These are phyloP conservation scores for Coccyzus lansbergi DNA, from an alignment of 2,797 vertebrate genomes.

Conservation along the genomic window DNA sequence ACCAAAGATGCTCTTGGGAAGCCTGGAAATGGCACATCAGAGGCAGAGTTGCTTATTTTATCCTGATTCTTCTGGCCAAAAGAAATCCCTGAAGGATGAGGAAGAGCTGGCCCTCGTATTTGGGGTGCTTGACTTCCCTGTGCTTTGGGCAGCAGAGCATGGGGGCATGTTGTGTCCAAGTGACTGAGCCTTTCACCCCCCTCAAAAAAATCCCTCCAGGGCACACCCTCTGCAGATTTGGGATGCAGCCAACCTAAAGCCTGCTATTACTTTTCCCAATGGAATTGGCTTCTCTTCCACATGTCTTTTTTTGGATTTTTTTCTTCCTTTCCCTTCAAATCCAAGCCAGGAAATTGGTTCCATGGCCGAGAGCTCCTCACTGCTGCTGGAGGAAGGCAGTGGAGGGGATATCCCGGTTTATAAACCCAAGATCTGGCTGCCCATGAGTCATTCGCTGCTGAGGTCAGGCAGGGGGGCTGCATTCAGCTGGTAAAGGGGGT, in stretches of 20 bases:
- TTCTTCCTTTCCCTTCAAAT: neutral
- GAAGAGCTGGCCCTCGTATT: neutral
- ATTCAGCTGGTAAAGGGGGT: neutral
- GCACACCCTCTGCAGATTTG: neutral
- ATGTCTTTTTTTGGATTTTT: no score
- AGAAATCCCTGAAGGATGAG: neutral
- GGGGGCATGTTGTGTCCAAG: neutral
- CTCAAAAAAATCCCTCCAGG: neutral
- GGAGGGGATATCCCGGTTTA: neutral
- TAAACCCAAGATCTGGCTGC: neutral
- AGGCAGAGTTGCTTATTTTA: neutral
- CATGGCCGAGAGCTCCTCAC: neutral
- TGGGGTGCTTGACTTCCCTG: neutral
- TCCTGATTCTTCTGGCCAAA: neutral
- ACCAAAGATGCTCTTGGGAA: neutral
- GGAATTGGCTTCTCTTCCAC: neutral
- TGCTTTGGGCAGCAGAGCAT: accelerated
- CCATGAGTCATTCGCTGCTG: accelerated
- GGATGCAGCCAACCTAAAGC: constrained; percentile 30
- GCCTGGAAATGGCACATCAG: neutral
- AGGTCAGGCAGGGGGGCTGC: neutral
- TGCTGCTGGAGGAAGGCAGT: neutral
- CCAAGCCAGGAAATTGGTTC: neutral
- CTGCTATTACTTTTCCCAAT: neutral
- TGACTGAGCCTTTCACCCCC: accelerated